Evolutionary conservation across 37 sponge, comb jelly and placozoan species (phyloP), one percentile per base, ranked within the genome.

Genomic region (Ianthella basta): DNA sequence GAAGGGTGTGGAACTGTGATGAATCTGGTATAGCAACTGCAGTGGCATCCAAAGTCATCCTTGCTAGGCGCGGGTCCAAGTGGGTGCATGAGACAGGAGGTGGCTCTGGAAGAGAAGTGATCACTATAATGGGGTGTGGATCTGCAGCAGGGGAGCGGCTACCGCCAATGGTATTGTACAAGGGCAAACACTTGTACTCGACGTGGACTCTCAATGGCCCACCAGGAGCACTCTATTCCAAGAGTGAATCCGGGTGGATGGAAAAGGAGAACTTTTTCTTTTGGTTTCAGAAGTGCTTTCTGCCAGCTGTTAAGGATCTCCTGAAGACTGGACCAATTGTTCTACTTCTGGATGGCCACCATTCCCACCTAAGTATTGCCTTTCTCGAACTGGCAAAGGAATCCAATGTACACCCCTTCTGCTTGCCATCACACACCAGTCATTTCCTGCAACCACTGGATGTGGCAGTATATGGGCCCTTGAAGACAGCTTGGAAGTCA

Each of bases 281-380:
- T 21, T 90, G 90, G 90, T 85, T 90, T 40, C 15, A 72, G 59
- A 86, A 90, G 36, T 2, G 50, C 39, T 86, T 90, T 27, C 60
- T 86, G 12, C 87, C 84, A 21, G 79, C 84, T 65, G 87, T 82
- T 6, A 35, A 79, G 30, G 37, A 75, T 32, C 24, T 64, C 24
- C 41, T 60, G 14, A 13, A 30, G 14, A 73, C 60, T 8, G 55
- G 35, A 16, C 87, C 91, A 54, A 75, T 83, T 20, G 68, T 87
- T 27, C 85, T 91, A 15, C 39, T 91, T 60, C 67, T 91, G 83
- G 91, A 91, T 91, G 91, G 91, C 24, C 88, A 91, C 55, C 85
- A 87, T 59, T 87, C 85, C 0, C 85, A 91, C 59, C 19, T 87
- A 21, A 81, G 57, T 36, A 38, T 86, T 8, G 23, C 41, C 5